Conservation (phyloP, 2,888 invertebrate genomes). For the Amorpha juglandis region DNA sequence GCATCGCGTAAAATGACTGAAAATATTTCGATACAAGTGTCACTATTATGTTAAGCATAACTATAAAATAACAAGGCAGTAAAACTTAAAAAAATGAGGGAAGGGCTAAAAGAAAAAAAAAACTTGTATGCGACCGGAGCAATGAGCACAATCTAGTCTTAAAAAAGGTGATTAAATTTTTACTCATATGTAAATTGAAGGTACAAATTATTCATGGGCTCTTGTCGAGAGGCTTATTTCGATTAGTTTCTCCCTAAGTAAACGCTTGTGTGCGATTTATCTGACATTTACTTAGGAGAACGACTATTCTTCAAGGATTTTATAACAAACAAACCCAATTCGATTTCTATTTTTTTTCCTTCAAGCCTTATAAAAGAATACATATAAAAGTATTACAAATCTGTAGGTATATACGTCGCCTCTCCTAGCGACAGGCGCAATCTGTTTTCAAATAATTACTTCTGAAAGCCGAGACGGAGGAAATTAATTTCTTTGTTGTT, state of each 20-base stretch:
- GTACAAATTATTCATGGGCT: conserved; percentile 50
- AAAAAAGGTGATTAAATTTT: conserved; percentile 16
- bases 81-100: too few species aligned
- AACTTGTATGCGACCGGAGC: too few species aligned
- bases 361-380: conserved; percentile 22
- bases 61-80: too few species aligned
- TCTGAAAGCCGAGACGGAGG: conserved; percentile 73
- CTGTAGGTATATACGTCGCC: conserved; percentile 50
- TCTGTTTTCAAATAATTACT: conserved; percentile 81
- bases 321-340: conserved; percentile 44
- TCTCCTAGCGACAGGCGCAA: conserved; percentile 72
- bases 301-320: conserved; percentile 42
- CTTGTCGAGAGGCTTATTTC: conserved; percentile 47
- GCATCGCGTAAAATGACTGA: too few species aligned
- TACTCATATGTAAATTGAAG: conserved; percentile 26
- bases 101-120: too few species aligned
- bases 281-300: conserved; percentile 53
- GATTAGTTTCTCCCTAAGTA: conserved; percentile 49
- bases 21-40: too few species aligned
- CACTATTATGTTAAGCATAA: too few species aligned
- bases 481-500: conserved; percentile 78
- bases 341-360: conserved; percentile 36
- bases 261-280: conserved; percentile 47
- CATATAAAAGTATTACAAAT: conserved; percentile 40
- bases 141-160: background rate